Base-by-base conservation (phyloP, 2,113 vertebrate species). In the Oxygymnocypris stewartii region DNA sequence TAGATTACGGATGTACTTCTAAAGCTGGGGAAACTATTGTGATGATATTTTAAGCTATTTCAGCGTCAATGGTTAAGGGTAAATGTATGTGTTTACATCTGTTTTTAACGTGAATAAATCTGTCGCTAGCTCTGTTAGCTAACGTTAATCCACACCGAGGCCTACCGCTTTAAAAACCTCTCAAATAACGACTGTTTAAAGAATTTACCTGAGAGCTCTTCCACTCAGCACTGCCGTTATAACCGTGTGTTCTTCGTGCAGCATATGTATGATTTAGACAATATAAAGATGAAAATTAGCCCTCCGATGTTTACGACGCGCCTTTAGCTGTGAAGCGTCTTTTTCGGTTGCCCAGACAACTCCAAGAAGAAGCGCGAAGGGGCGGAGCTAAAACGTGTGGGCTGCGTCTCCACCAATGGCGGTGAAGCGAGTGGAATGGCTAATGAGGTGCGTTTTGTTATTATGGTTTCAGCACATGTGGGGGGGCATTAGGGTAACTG, bases 311-410 rank as follows among this genome's bases (percentile, higher is more conserved):
- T 87, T 82, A 65, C 67, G 18, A 23, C 9, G 31, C 51, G 79
- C 78, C 57, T 31, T 44, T 73, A n/a, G 59, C 11, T 12, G n/a
- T 47, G 51, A 80, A 71, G 90, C 86, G 90, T 89, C 88, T 73
- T 42, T 80, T 87, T 78, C 69, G 12, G 90, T 91, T 90, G 85
- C 90, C 88, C 77, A 67, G 89, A 85, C 89, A 90, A 90, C 89
- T 6, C 4, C 14, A 11, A 71, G 80, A 82, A 42, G 13, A 2
- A 47, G 40, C 14, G 5, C 6, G 44, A 40, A 31, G 49, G 31
- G 82, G 49, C 2, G 82, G 28, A 2, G 49, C 65, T 16, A 20
- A 12, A 35, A 51, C 10, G 20, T 61, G 8, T n/a, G 2, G 42
- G 6, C 13, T 74, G 49, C 23, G 31, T 31, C 28, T 84, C 65